Percentiles rank a stretch among this genome's conserved stretches.
These are phyloP conservation scores for Sialis fuliginosa DNA, from an alignment of 2,888 invertebrate genomes.

Conservation along the genomic window DNA sequence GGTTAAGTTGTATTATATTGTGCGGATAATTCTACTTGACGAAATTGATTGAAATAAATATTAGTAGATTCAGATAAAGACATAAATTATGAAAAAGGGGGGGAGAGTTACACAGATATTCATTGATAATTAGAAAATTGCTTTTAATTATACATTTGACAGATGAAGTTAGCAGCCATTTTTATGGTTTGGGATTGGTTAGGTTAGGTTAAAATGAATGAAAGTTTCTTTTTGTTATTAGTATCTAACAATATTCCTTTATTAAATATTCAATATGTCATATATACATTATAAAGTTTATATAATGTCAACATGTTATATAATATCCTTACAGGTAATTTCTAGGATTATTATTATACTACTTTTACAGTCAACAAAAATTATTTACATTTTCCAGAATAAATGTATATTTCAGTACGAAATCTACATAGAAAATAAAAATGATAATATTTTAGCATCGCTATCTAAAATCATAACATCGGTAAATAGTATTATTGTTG, in stretches of 20 bases:
- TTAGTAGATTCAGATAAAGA: too few species aligned
- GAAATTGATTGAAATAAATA: too few species aligned
- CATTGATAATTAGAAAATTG: too few species aligned
- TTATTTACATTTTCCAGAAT: not conserved
- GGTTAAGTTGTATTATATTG: not conserved
- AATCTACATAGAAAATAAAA: not conserved
- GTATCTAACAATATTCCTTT: slow-evolving; percentile 6
- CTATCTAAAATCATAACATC: not conserved
- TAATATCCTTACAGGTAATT: not conserved
- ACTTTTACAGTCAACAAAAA: not conserved
- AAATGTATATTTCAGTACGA: not conserved
- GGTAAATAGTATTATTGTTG: not conserved
- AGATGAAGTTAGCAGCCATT: too few species aligned
- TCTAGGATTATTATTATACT: not conserved
- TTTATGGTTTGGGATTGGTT: too few species aligned
- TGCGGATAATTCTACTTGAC: too few species aligned
- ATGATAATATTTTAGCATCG: not conserved
- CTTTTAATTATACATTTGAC: too few species aligned
- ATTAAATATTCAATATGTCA: slow-evolving; percentile 4
- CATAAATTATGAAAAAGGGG: too few species aligned
- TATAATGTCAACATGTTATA: slow-evolving; percentile 3
- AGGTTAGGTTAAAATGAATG: too few species aligned
- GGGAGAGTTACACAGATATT: too few species aligned
- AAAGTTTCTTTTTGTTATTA: not conserved
- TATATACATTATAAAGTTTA: slow-evolving; percentile 2